Evolutionary conservation across 2,113 vertebrate species (phyloP), one percentile per base, ranked within the genome.

Genomic region (Enhydra lutris): DNA sequence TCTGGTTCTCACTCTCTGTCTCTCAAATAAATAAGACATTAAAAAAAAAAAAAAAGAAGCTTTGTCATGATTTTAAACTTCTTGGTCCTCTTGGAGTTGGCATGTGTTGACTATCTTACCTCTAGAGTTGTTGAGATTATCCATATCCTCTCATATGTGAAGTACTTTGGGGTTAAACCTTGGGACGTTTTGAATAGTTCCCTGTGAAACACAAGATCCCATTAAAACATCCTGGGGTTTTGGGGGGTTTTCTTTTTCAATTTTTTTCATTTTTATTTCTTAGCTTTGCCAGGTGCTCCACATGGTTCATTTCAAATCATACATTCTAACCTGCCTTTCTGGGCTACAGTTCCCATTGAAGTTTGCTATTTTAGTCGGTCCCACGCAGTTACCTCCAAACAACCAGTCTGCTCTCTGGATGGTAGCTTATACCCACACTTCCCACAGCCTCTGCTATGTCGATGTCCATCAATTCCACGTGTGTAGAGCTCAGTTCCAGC

Each of bases 91-190:
- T 18, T 36, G 21, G 20, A 18, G 1, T 47, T 20, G 3, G 1
- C 5, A 1, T 1, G 23, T 2, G 0, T 36, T 11, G 6, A 39
- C 39, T n/a, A 3, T 7, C 13, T 1, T 78, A 6, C 50, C 14
- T 78, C 57, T 36, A 42, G 26, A 18, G 8, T 24, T 7, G 14
- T 63, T n/a, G 42, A 50, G 31, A 29, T 78, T 50, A 26, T 50
- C 14, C 5, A 26, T 63, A 1, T 34, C 12, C 12, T 45, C 23
- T 63, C 34, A 18, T 4, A 63, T 1, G 39, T 24, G 29, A 15
- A 45, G 18, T 76, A 45, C 21, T 63, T 90, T 47, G 12, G 14
- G 7, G 26, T n/a, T 26, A 34, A 24, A 26, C 57, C 20, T 23
- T 63, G 31, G 21, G 21, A 18, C 31, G 12, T 78, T 47, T 45